These are phyloP conservation scores for Antheraea mylitta DNA, from an alignment of 1,140 invertebrate genomes.

Conservation along the genomic window DNA sequence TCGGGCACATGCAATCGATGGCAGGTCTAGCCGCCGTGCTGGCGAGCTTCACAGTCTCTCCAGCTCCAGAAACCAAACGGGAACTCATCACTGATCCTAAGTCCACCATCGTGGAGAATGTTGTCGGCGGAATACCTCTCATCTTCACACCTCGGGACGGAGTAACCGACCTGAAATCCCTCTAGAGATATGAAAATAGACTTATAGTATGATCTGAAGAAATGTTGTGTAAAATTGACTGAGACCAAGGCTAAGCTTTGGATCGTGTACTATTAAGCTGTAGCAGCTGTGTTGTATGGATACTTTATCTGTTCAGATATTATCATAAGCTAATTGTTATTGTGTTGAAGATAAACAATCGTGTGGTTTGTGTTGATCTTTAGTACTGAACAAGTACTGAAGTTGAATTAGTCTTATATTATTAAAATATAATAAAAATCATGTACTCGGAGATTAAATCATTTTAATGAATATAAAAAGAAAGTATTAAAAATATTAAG, in stretches of 20 bases:
- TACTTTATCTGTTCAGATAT: not conserved
- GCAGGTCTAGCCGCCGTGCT: conserved; percentile 19
- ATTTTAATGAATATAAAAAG: too few species aligned
- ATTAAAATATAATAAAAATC: too few species aligned
- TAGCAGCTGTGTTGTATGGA: not conserved
- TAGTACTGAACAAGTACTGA: not conserved
- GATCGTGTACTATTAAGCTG: not conserved
- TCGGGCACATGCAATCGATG: conserved; percentile 23
- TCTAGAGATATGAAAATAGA: not conserved
- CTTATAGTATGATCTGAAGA: not conserved
- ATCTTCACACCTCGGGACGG: conserved; percentile 1
- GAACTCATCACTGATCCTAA: conserved; percentile 7
- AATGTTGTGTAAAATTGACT: not conserved
- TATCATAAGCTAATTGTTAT: not conserved
- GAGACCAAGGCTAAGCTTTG: not conserved
- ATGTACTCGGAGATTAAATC: too few species aligned
- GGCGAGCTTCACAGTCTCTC: conserved; percentile 17
- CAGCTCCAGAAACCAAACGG: conserved; percentile 6
- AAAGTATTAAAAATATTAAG: too few species aligned
- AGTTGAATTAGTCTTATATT: not conserved
- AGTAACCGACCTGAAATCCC: too few species aligned
- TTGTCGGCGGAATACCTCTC: conserved; percentile 16
- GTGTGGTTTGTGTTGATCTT: not conserved
- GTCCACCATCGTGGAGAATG: conserved; percentile 7
- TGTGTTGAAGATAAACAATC: not conserved